Evolutionary conservation across 2,888 invertebrate genomes (phyloP), one percentile per base, ranked within the genome.

Genomic region (Cheilosia grossa): DNA sequence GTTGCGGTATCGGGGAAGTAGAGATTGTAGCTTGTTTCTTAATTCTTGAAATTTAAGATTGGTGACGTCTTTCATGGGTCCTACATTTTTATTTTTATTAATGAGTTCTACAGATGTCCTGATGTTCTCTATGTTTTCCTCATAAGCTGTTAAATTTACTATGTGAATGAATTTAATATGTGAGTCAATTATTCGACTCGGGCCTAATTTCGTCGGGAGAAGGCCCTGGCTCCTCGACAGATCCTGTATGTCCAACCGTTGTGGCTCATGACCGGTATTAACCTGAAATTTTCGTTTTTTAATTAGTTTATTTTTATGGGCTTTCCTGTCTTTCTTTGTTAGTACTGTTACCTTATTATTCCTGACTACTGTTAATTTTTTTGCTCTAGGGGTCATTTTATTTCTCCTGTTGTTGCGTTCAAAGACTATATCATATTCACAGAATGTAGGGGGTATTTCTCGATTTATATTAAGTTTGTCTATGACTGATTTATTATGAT

Each of bases 101-200:
- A 54, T 54, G 15, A 44, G 27, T 13, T 44, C 21, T 19, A 54
- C 37, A 3, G 72, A 73, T 13, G 19, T 33, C 40, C 24, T 51
- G n/a, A 75, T 44, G 9, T 56, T 66, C 7, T 64, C n/a, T 15
- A 75, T 30, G n/a, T 66, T 66, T 56, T 66, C 63, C 10, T 15
- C 49, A 21, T 64, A 58, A 17, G 42, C 44, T n/a, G 56, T 66
- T 58, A 75, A 15, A 21, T 66, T 75, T 21, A 75, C 33, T 10
- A 51, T 66, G 51, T 75, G 66, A n/a, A 75, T 24, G 5, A 58
- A 49, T 47, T 58, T 58, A 7, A 49, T 10, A 51, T 67, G 13
- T 3, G 19, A 33, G 5, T 47, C 66, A 47, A 75, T 58, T 47
- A 58, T 17, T 67, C 59, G 40, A n/a, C 37, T 24, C 15, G 44